These are phyloP conservation scores for Electrona antarctica DNA, from an alignment of 2,113 vertebrate genomes.

Conservation along the genomic window DNA sequence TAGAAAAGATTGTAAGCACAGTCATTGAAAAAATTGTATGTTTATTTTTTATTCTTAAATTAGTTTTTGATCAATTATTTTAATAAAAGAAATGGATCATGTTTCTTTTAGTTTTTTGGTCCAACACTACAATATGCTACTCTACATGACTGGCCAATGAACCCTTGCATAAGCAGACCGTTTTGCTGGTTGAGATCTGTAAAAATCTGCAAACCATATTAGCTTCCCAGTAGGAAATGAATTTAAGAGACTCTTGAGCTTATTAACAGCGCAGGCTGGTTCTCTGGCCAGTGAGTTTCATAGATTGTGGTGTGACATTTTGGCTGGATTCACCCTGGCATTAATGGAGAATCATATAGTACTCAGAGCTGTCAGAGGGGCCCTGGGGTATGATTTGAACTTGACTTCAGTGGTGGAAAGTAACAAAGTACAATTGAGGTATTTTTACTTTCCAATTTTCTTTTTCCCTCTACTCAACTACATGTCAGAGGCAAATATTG, in stretches of 20 bases:
- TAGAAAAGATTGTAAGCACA: background rate
- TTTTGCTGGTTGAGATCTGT: constrained; percentile 19
- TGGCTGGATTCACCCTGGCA: constrained; percentile 19
- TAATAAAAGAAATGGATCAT: no score
- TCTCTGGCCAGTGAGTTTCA: constrained; percentile 27
- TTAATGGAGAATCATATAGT: constrained; percentile 31
- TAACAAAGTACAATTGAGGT: no score
- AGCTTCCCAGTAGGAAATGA: constrained; percentile 21
- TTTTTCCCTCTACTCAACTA: no score
- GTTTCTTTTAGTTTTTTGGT: no score
- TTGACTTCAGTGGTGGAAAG: no score
- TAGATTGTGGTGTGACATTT: constrained; percentile 10
- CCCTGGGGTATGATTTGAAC: constrained; percentile 9
- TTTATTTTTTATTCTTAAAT: no score
- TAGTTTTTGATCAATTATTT: background rate
- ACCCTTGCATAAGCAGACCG: constrained; percentile 8
- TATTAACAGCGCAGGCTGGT: constrained; percentile 27
- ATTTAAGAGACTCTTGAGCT: constrained; percentile 40
- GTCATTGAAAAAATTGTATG: no score
- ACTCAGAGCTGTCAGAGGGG: background rate
- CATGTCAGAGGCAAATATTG: no score
- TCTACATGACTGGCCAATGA: constrained; percentile 19
- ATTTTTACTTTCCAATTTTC: no score
- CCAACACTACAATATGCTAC: background rate
- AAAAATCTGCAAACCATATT: constrained; percentile 18